Percentiles rank a stretch among this genome's conserved stretches.
Conservation (phyloP, 2,888 invertebrate genomes). For the Cryptus armator region DNA sequence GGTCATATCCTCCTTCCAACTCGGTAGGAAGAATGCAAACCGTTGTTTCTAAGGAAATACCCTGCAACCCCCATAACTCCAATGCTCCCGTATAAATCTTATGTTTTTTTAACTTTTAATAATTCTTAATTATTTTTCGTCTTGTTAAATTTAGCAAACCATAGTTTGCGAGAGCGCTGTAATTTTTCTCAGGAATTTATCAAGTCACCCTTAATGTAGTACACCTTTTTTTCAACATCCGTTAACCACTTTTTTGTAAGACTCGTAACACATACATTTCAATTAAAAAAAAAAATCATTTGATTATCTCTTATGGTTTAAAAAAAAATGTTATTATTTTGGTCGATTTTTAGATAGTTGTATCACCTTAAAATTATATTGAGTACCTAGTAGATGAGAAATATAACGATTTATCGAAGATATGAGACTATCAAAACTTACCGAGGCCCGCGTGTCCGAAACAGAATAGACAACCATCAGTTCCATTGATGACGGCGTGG, state of each 20-base stretch:
- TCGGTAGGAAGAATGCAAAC: slow-evolving; percentile 53
- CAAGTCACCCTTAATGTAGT: no score
- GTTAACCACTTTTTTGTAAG: no score
- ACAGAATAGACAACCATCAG: slow-evolving; percentile 96
- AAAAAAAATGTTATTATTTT: no score
- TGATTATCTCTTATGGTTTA: no score
- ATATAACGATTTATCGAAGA: background rate
- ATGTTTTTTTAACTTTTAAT: slow-evolving; percentile 19
- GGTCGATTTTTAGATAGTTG: no score
- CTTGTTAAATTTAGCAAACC: slow-evolving; percentile 30
- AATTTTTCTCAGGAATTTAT: background rate
- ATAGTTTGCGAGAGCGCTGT: background rate
- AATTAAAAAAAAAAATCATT: no score
- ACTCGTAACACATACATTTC: no score
- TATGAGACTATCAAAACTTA: slow-evolving; percentile 84
- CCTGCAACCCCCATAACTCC: background rate
- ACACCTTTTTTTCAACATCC: no score
- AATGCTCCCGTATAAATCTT: slow-evolving; percentile 41
- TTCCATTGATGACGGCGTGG: slow-evolving; percentile 97
- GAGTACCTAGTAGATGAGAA: background rate
- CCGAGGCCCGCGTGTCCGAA: slow-evolving; percentile 96
- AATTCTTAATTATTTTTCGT: slow-evolving; percentile 58
- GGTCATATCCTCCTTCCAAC: slow-evolving; percentile 57
- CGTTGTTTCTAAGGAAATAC: slow-evolving; percentile 37
- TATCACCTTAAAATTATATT: no score